phyloP scores from a whole-genome alignment of 2,113 vertebrate species.

The Dipodomys merriami region DNA sequence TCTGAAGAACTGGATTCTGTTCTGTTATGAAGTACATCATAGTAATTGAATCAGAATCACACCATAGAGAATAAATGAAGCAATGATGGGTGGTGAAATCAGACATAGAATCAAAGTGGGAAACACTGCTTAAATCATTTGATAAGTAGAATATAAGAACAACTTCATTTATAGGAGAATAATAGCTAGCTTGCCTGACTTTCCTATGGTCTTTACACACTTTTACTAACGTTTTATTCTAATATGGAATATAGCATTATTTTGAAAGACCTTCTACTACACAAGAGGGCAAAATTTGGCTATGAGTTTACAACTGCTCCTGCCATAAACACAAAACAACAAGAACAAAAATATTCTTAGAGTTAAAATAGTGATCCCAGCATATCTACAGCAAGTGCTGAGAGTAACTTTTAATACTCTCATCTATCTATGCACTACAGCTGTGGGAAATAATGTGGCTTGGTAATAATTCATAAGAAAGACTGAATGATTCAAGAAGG shows the following conservation, averaged over 20 bases:
- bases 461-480: neutral
- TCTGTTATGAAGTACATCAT: neutral
- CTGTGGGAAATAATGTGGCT: neutral
- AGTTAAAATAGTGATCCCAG: neutral
- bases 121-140: neutral
- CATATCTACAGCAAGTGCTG: neutral
- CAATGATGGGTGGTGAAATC: neutral
- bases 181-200: neutral
- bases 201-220: neutral
- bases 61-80: neutral
- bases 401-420: neutral
- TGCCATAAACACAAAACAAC: neutral
- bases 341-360: neutral
- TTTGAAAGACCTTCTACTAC: neutral
- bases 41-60: neutral
- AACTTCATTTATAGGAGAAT: neutral
- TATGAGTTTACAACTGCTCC: neutral
- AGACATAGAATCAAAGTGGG: conserved; percentile 25
- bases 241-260: neutral
- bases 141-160: neutral
- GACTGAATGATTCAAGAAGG: neutral
- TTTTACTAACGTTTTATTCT: neutral
- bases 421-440: neutral
- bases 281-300: neutral
- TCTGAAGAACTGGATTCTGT: neutral